phyloP scores from a whole-genome alignment of 1,140 invertebrate species.

The Tetramorium parvispinum region DNA sequence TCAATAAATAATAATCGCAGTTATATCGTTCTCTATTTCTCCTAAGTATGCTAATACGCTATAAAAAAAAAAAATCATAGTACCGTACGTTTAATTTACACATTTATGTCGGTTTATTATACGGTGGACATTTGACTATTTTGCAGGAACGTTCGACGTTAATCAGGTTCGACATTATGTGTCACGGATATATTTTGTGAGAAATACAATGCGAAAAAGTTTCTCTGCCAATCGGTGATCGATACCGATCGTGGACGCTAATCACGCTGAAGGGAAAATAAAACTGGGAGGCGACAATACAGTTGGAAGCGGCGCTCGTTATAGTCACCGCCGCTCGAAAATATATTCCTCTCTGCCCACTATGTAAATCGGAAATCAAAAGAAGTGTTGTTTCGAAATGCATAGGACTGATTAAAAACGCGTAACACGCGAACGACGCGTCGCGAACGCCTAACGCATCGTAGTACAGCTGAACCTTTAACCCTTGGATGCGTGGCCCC shows the following conservation, averaged over 20 bases:
- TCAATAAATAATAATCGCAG: constrained; percentile 76
- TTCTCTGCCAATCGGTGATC: constrained; percentile 8
- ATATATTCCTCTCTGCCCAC: constrained; percentile 63
- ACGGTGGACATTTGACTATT: constrained; percentile 70
- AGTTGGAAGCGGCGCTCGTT: constrained; percentile 19
- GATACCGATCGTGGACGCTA: constrained; percentile 26
- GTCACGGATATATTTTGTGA: constrained; percentile 15
- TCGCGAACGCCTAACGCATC: constrained; percentile 36
- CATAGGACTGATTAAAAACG: constrained; percentile 62
- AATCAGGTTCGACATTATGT: not conserved
- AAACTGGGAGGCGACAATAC: constrained; percentile 12
- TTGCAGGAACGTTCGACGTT: constrained; percentile 50
- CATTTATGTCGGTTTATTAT: constrained; percentile 48
- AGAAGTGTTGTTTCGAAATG: constrained; percentile 59
- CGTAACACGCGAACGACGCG: constrained; percentile 54
- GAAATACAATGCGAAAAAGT: constrained; percentile 33
- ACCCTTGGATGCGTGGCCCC: not conserved
- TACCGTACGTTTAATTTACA: constrained; percentile 67
- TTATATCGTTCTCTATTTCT: constrained; percentile 60
- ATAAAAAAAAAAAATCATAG: constrained; percentile 64
- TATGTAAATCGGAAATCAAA: constrained; percentile 65
- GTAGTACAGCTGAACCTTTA: constrained; percentile 8
- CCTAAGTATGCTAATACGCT: constrained; percentile 66
- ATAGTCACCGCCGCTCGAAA: constrained; percentile 9
- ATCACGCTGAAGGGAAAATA: not conserved